A percentile compares a stretch with the other conserved stretches of the same genome.
These are phyloP conservation scores for Enteromius viviparus DNA, from an alignment of 2,797 vertebrate genomes.

Conservation along the genomic window DNA sequence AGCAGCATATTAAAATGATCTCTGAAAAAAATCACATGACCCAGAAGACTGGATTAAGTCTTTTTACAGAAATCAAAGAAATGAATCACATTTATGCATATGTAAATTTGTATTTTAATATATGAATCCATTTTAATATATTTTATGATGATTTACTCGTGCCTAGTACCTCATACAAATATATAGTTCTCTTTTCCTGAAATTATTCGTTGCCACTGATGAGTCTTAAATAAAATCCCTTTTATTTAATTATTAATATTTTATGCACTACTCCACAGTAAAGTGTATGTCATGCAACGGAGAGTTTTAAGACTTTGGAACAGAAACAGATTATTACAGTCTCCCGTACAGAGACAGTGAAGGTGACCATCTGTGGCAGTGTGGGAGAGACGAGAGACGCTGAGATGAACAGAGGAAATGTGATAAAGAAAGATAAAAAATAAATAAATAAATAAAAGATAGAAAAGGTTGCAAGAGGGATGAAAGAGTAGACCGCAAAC, in stretches of 20 bases:
- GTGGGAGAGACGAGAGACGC: slow-evolving; percentile 38
- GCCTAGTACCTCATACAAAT: neutral
- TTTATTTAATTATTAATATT: neutral
- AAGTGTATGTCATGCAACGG: slow-evolving; percentile 20
- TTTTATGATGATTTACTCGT: neutral
- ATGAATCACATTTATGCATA: neutral
- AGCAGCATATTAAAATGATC: neutral
- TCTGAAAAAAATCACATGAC: neutral
- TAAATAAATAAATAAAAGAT: neutral
- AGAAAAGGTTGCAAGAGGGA: slow-evolving; percentile 48
- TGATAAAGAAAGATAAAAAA: slow-evolving; percentile 48
- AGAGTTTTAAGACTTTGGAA: slow-evolving; percentile 39
- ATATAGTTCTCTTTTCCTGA: neutral
- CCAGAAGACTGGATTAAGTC: neutral
- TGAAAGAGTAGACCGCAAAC: slow-evolving; percentile 57
- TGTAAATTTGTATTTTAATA: neutral
- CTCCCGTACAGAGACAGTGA: neutral
- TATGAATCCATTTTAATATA: neutral
- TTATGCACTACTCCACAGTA: neutral
- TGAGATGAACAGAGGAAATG: slow-evolving; percentile 28
- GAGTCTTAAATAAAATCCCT: neutral
- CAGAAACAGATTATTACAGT: slow-evolving; percentile 18
- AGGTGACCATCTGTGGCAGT: slow-evolving; percentile 44
- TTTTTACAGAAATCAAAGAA: neutral
- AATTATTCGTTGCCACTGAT: neutral